Evolutionary conservation across 2,888 invertebrate species (phyloP).

Genomic region (Bombylius major): DNA sequence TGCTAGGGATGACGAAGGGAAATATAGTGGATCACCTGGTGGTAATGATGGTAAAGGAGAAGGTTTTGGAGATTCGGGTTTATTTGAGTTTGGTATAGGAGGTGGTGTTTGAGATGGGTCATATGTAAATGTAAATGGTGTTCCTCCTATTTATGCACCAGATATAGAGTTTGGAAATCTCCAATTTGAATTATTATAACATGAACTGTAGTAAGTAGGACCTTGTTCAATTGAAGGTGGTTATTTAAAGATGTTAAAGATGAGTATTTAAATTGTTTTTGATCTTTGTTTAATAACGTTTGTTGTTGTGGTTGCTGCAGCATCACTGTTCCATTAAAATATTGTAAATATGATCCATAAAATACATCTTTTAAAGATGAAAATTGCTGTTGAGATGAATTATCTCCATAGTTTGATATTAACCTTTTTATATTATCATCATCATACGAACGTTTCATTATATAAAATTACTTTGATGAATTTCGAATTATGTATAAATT

Average conservation of each 20-base stretch:
- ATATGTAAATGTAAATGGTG: neutral
- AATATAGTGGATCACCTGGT: neutral
- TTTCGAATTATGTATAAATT: too few relatives aligned
- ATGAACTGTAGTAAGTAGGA: neutral
- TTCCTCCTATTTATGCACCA: neutral
- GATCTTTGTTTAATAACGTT: neutral
- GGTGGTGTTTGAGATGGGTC: slow-evolving; percentile 3
- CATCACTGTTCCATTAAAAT: neutral
- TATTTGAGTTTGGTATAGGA: slow-evolving; percentile 22
- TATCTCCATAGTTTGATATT: neutral
- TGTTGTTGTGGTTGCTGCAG: neutral
- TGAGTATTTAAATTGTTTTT: neutral
- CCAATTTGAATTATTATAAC: neutral
- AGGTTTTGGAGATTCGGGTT: slow-evolving; percentile 37
- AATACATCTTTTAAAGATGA: neutral
- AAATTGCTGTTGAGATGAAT: neutral
- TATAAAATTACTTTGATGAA: neutral
- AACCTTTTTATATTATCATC: neutral
- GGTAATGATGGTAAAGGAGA: slow-evolving; percentile 30
- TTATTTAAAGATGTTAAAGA: neutral
- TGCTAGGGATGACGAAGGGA: neutral
- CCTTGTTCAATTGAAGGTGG: neutral
- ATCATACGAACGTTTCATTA: neutral
- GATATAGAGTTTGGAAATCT: neutral
- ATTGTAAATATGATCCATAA: neutral